Base-by-base conservation (phyloP, 2,888 invertebrate genomes). In the Melitaea athalia region DNA sequence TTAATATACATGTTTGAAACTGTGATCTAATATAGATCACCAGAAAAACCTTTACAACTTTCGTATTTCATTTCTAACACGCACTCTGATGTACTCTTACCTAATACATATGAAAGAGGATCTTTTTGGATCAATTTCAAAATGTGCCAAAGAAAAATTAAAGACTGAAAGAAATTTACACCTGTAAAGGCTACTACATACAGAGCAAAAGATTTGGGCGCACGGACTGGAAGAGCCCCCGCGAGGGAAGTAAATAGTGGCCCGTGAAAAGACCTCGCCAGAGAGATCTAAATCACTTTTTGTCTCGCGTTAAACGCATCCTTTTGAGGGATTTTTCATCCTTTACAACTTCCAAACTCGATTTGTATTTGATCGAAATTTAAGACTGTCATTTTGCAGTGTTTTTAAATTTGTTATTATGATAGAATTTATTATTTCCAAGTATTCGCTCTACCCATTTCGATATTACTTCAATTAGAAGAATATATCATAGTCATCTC, bases 271-370 rank as follows among this genome's bases (percentile, higher is more conserved):
- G 84, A 81, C 85, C 85, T 84, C 79, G 81, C 81, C 79, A 83
- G 82, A 83, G 88, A 87, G 87, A 87, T 87, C 87, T 89, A 87
- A 90, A 88, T 89, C 87, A 88, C 84, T 86, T 91, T 91, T 91
- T 91, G 90, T 91, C 89, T 91, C 84, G 84, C 83, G 80, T 87
- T 90, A 88, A 91, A 89, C 87, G 86, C 86, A 88, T 85, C 86
- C 89, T 89, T 89, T 91, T 91, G 89, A 88, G 87, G 89, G 90
- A 91, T 91, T 91, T 88, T 83, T 85, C 83, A 87, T 87, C 86
- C 87, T 87, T 87, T 84, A 82, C 78, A 84, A 84, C 82, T 81
- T 84, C 84, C 75, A 81, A 78, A 77, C 77, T 79, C 78, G 83
- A 81, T 85, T 86, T 87, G 86, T 87, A 85, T 87, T 86, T 85